Percentiles rank a stretch among this genome's conserved stretches.
Conservation (phyloP, 2,113 vertebrate genomes). For the Ornithorhynchus anatinus region DNA sequence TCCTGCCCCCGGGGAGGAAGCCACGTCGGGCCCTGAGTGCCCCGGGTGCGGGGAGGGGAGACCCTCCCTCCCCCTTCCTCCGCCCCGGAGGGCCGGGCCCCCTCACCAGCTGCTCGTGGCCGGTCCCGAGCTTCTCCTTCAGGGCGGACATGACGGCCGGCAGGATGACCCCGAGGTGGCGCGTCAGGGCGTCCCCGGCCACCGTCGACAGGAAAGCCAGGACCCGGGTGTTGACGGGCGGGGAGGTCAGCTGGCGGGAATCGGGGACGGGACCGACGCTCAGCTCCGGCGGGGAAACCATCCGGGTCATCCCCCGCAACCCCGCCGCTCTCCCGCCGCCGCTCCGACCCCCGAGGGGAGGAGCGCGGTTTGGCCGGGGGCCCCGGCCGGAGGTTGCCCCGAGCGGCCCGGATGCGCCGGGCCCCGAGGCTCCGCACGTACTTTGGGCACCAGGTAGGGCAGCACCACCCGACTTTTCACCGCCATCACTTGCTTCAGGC, state of each 20-base stretch:
- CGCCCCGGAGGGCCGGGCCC: fast-evolving
- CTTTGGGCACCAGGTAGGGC: constrained; percentile 97
- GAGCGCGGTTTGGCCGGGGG: too few species aligned
- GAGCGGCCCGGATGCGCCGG: too few species aligned
- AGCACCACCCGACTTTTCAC: constrained; percentile 97
- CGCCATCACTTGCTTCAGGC: constrained; percentile 97
- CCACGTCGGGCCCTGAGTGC: not conserved
- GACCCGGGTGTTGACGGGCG: constrained; percentile 93
- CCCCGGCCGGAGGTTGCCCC: too few species aligned
- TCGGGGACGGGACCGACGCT: not conserved
- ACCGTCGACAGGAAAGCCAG: constrained; percentile 95
- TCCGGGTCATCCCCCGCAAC: too few species aligned
- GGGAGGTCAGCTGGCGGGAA: constrained; percentile 81
- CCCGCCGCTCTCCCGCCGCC: too few species aligned
- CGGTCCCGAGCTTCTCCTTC: constrained; percentile 88
- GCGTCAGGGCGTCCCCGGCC: constrained; percentile 93
- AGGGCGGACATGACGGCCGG: constrained; percentile 92
- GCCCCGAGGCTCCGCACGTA: constrained; percentile 56
- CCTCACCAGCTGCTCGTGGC: constrained; percentile 84
- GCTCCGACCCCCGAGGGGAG: too few species aligned
- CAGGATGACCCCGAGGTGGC: constrained; percentile 92
- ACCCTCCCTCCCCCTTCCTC: fast-evolving
- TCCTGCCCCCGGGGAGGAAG: constrained; percentile 74
- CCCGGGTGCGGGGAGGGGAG: not conserved
- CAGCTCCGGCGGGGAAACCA: not conserved